Evolutionary conservation across 2,113 vertebrate species (phyloP).

Genomic region (Tachysurus vachellii): DNA sequence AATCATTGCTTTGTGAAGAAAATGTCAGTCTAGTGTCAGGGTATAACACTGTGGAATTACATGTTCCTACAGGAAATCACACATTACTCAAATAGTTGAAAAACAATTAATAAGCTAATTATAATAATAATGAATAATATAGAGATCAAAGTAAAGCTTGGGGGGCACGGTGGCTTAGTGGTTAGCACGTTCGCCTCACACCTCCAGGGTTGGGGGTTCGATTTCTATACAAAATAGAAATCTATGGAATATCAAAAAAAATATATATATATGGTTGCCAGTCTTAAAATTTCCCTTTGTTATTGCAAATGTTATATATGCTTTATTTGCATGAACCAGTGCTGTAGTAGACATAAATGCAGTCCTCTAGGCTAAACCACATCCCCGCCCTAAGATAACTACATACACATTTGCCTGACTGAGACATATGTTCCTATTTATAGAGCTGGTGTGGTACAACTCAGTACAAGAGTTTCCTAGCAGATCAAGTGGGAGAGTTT

Average conservation of each 20-base stretch:
- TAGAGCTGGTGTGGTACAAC: slow-evolving; percentile 16
- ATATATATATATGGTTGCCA: background rate
- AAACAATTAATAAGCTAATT: no score
- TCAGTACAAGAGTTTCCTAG: background rate
- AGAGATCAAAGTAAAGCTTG: background rate
- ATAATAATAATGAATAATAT: no score
- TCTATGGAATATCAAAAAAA: background rate
- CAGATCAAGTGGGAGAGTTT: background rate
- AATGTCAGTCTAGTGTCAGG: background rate
- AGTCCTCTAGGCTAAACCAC: background rate
- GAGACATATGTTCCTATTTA: slow-evolving; percentile 6
- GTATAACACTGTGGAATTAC: no score
- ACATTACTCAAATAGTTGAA: no score
- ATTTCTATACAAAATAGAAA: no score
- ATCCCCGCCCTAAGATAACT: slow-evolving; percentile 14
- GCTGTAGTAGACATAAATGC: background rate
- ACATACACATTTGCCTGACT: background rate
- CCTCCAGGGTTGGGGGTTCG: no score
- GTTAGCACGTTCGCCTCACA: no score
- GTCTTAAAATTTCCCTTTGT: background rate
- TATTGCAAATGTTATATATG: background rate
- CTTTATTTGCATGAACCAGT: background rate
- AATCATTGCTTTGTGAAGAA: background rate
- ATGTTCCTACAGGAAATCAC: no score
- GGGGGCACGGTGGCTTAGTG: no score